phyloP scores from a whole-genome alignment of 2,113 vertebrate species.

The Arenaria interpres region DNA sequence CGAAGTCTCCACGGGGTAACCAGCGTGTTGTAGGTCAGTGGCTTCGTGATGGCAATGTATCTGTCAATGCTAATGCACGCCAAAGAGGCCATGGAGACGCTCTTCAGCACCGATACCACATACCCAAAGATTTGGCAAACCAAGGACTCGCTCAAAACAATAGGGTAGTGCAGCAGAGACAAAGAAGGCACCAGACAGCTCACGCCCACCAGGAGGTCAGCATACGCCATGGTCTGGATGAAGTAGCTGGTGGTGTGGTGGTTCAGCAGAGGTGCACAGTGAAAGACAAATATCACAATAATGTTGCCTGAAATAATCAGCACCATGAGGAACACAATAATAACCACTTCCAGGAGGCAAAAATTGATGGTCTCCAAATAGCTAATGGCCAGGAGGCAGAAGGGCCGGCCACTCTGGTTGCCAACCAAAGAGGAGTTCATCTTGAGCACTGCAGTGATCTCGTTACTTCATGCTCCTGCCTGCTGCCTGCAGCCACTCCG shows the following conservation, averaged over 20 bases:
- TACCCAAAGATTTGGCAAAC: slow-evolving; percentile 95
- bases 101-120: slow-evolving; percentile 94
- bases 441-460: slow-evolving; percentile 77
- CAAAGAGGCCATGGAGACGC: slow-evolving; percentile 94
- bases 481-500: slow-evolving; percentile 73
- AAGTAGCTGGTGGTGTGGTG: slow-evolving; percentile 97
- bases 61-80: slow-evolving; percentile 97
- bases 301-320: slow-evolving; percentile 96
- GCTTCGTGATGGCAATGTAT: slow-evolving; percentile 93
- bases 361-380: slow-evolving; percentile 87
- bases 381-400: slow-evolving; percentile 91
- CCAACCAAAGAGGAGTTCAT: slow-evolving; percentile 92
- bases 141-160: slow-evolving; percentile 85
- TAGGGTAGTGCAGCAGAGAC: slow-evolving; percentile 87
- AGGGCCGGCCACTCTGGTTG: slow-evolving; percentile 85
- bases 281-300: slow-evolving; percentile 96
- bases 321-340: slow-evolving; percentile 92
- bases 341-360: slow-evolving; percentile 91
- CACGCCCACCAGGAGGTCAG: slow-evolving; percentile 94
- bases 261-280: slow-evolving; percentile 96
- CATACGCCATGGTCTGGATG: slow-evolving; percentile 98
- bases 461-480: slow-evolving; percentile 71
- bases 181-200: slow-evolving; percentile 96
- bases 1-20: slow-evolving; percentile 94
- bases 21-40: slow-evolving; percentile 89